Evolutionary conservation across 2,797 vertebrate genomes (phyloP), one percentile per base, ranked within the genome.

Genomic region (Alauda arvensis): DNA sequence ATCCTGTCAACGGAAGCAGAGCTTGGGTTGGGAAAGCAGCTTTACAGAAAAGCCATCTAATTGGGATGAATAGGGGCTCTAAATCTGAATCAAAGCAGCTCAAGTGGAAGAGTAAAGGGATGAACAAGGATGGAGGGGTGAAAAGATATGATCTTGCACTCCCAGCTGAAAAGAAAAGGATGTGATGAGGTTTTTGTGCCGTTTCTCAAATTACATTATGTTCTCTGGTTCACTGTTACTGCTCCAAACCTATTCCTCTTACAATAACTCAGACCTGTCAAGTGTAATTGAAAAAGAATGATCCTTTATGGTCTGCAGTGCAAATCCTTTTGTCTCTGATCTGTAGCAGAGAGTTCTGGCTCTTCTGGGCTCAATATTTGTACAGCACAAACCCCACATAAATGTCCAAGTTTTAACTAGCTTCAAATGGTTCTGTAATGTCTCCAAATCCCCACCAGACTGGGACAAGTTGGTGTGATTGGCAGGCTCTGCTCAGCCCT

Each of bases 21-120:
- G 75, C 48, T 33, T 3, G 40, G 77, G 40, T 53, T 85, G 68
- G 65, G 76, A 43, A 82, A 91, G 67, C 12, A 76, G 45, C 82
- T 83, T 66, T 69, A 43, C 24, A 81, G 82, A 57, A 86, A 91
- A 93, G 42, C 25, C 40, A 34, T 42, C 57, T 68, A 49, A 76
- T 5, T 66, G 48, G 62, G 81, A 88, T 69, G 53, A 90, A 90
- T 78, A 34, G 18, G 52, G 10, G 40, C 53, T 37, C 55, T 91
- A 80, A 91, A 90, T 78, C 82, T 94, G 60, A 71, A 85, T 87
- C 61, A 63, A n/a, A 83, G 23, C 79, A 78, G 48, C 60, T 90
- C 76, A 76, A 12, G 61, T 1, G 14, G 49, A 82, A 87, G 61
- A 37, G 51, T 18, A n/a, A 76, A 56, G 61, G 55, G 49, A 83